phyloP scores from a whole-genome alignment of 2,797 vertebrate genomes.

The Hyperoplus lanceolatus region DNA sequence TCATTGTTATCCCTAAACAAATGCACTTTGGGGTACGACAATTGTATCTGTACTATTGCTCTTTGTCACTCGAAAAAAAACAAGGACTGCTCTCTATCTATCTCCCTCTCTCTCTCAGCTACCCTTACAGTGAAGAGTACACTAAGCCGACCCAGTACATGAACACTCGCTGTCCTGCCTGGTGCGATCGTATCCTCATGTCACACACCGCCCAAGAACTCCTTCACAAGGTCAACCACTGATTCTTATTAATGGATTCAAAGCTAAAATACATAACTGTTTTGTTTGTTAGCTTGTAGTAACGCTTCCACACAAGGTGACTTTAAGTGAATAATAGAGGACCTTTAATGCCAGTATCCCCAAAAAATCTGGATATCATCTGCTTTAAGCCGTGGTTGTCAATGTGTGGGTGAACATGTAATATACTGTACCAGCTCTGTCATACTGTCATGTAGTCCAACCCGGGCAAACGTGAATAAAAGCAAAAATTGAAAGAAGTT shows the following conservation, averaged over 20 bases:
- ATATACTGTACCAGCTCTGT: neutral
- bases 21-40: too few species aligned
- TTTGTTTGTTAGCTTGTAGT: neutral
- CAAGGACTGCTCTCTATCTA: too few species aligned
- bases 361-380: neutral
- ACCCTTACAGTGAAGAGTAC: slow-evolving; percentile 90
- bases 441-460: neutral
- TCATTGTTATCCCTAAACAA: too few species aligned
- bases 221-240: slow-evolving; percentile 78
- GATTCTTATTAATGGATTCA: neutral
- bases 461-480: neutral
- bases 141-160: slow-evolving; percentile 88
- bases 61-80: too few species aligned
- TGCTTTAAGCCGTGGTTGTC: neutral
- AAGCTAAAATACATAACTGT: neutral
- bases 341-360: neutral
- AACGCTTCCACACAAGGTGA: neutral
- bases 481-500: neutral
- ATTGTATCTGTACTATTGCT: too few species aligned
- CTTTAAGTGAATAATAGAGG: too few species aligned
- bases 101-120: slow-evolving; percentile 71
- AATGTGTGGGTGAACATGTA: too few species aligned
- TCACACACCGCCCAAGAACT: slow-evolving; percentile 79
- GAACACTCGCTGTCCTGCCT: slow-evolving; percentile 90
- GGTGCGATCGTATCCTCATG: slow-evolving; percentile 91